phyloP scores from a whole-genome alignment of 2,888 invertebrate species.

The Drosophila pegasa region DNA sequence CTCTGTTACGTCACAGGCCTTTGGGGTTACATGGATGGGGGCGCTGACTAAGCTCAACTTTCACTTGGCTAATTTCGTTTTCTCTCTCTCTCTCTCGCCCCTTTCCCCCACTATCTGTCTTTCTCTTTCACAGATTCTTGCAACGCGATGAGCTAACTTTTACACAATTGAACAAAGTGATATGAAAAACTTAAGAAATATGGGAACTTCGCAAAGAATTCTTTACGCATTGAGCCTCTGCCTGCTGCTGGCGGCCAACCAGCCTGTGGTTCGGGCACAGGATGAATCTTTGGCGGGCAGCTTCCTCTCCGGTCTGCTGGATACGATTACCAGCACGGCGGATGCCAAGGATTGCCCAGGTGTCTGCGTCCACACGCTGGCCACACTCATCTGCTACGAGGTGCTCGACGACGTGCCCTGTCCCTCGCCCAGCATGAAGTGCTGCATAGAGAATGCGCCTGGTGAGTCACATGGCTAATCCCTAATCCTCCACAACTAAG shows the following conservation, averaged over 20 bases:
- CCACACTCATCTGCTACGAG: constrained; percentile 93
- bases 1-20: constrained; percentile 63
- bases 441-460: constrained; percentile 92
- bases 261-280: constrained; percentile 79
- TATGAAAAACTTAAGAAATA: constrained; percentile 27
- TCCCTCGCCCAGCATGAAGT: constrained; percentile 92
- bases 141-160: constrained; percentile 52
- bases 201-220: constrained; percentile 11
- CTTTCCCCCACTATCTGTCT: constrained; percentile 8
- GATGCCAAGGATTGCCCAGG: constrained; percentile 95
- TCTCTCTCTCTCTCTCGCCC: constrained; percentile 3
- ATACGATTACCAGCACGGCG: constrained; percentile 93
- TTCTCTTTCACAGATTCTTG: constrained; percentile 47
- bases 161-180: constrained; percentile 13
- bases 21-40: constrained; percentile 37
- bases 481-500: not conserved
- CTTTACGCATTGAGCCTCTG: constrained; percentile 27
- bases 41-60: constrained; percentile 47
- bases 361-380: constrained; percentile 93
- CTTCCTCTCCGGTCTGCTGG: constrained; percentile 92
- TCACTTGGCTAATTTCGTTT: constrained; percentile 35
- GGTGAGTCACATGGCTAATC: constrained; percentile 75
- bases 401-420: constrained; percentile 93
- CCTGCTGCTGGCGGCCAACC: constrained; percentile 39
- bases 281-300: constrained; percentile 93